phyloP scores from a whole-genome alignment of 2,888 invertebrate species.

The Amphipyra tragopoginis region DNA sequence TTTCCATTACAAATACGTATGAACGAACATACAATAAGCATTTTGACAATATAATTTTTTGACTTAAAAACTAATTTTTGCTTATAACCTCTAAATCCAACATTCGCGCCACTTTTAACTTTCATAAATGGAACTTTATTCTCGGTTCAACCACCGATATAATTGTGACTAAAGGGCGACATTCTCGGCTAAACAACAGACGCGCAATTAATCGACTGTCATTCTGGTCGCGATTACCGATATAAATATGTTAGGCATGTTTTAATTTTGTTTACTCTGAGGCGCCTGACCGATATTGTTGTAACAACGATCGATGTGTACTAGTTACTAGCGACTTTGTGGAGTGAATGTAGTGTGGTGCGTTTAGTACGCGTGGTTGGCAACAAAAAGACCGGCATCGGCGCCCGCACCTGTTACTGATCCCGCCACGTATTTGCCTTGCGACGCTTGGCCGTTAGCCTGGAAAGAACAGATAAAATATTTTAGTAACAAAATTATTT shows the following conservation, averaged over 20 bases:
- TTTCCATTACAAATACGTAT: slow-evolving; percentile 42
- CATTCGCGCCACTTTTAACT: slow-evolving; percentile 40
- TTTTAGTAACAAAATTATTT: slow-evolving; percentile 7
- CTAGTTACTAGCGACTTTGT: slow-evolving; percentile 50
- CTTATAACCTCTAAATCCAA: slow-evolving; percentile 33
- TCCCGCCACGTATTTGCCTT: slow-evolving; percentile 97
- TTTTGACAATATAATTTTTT: slow-evolving; percentile 43
- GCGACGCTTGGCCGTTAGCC: slow-evolving; percentile 97
- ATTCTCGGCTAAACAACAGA: slow-evolving; percentile 29
- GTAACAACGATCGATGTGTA: slow-evolving; percentile 30
- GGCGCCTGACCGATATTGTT: slow-evolving; percentile 35
- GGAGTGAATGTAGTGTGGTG: slow-evolving; percentile 38
- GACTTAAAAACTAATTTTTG: slow-evolving; percentile 42
- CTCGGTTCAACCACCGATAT: slow-evolving; percentile 14
- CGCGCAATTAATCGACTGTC: slow-evolving; percentile 1
- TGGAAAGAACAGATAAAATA: slow-evolving; percentile 75
- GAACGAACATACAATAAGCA: slow-evolving; percentile 36
- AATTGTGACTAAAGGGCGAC: slow-evolving; percentile 11
- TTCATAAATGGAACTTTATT: slow-evolving; percentile 36
- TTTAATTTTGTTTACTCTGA: slow-evolving; percentile 32
- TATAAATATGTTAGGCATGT: slow-evolving; percentile 31
- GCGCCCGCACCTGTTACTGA: slow-evolving; percentile 96
- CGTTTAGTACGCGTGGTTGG: slow-evolving; percentile 98
- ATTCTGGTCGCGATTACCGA: slow-evolving; percentile 11
- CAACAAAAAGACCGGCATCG: slow-evolving; percentile 96